Conservation (phyloP, 2,888 invertebrate species). For the Scaptomyza tumidula region DNA sequence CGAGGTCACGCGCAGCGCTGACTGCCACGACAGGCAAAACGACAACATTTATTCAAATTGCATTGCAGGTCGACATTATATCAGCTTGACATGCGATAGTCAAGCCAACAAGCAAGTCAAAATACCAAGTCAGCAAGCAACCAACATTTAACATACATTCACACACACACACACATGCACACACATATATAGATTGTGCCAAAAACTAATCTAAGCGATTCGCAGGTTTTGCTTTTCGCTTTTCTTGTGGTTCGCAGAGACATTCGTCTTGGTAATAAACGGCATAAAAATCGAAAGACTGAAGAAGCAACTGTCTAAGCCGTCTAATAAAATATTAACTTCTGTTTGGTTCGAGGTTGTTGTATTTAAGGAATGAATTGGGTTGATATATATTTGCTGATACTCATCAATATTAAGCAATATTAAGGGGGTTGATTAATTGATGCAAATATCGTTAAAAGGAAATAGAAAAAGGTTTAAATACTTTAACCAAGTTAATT, state of each 20-base stretch:
- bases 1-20: slow-evolving; percentile 54
- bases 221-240: slow-evolving; percentile 11
- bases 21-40: slow-evolving; percentile 48
- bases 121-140: slow-evolving; percentile 20
- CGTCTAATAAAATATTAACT: slow-evolving; percentile 9
- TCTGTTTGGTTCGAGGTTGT: background rate
- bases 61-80: slow-evolving; percentile 61
- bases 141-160: slow-evolving; percentile 3
- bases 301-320: background rate
- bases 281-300: background rate
- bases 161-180: background rate
- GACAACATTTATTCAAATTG: slow-evolving; percentile 76
- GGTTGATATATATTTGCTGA: background rate
- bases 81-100: slow-evolving; percentile 65
- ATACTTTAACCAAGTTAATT: too few relatives aligned
- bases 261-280: slow-evolving; percentile 12
- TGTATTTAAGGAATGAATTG: background rate
- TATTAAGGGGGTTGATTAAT: background rate
- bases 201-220: slow-evolving; percentile 4
- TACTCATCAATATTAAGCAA: background rate
- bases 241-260: background rate
- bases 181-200: slow-evolving; percentile 17
- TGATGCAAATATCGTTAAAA: background rate
- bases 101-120: slow-evolving; percentile 20
- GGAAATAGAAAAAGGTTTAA: background rate